Conservation (phyloP, 2,797 vertebrate species). For the Schizopygopsis malacanthus region DNA sequence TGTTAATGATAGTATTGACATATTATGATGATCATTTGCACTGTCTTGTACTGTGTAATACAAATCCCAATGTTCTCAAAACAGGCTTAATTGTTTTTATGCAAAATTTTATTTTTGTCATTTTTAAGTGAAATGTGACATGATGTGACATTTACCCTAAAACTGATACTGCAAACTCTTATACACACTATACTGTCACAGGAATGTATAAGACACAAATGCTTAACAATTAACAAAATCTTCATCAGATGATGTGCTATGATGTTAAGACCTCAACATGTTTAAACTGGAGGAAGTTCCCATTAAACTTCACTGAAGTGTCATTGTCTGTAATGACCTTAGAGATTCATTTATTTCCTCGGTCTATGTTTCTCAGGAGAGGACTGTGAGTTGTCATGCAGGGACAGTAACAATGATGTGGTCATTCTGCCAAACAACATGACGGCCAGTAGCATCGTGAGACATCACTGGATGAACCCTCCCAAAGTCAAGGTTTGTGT, state of each 20-base stretch:
- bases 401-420: slow-evolving; percentile 90
- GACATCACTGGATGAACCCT: slow-evolving; percentile 93
- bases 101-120: neutral
- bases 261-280: neutral
- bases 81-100: neutral
- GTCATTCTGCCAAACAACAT: slow-evolving; percentile 90
- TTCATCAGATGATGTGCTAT: neutral
- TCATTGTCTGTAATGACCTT: neutral
- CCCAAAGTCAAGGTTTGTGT: slow-evolving; percentile 90
- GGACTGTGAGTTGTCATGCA: slow-evolving; percentile 89
- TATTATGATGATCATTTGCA: neutral
- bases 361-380: slow-evolving; percentile 78
- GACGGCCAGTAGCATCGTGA: slow-evolving; percentile 82
- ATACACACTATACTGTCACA: neutral
- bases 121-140: neutral
- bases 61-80: neutral
- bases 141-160: neutral
- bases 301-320: neutral
- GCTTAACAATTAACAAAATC: neutral
- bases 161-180: neutral
- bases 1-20: neutral
- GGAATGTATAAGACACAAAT: neutral
- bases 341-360: neutral
- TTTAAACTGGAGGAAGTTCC: neutral
- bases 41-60: neutral